Conservation (phyloP, 2,113 vertebrate species). For the Aphelocoma coerulescens region DNA sequence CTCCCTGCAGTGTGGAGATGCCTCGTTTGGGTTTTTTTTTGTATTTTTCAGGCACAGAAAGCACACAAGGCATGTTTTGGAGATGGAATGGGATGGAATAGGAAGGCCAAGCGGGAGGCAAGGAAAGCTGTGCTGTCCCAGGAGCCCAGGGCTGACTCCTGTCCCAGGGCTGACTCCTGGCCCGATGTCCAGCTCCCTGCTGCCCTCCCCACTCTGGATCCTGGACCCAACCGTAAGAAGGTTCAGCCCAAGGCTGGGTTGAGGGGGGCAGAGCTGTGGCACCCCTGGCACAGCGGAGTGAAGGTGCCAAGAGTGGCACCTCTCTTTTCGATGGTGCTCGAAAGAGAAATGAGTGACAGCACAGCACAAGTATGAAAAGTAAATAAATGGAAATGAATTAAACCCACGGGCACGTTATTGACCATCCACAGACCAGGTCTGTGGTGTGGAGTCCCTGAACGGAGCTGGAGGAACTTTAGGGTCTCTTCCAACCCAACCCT, state of each 20-base stretch:
- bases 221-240: fast-evolving
- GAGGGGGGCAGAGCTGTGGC: background rate
- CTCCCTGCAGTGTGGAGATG: background rate
- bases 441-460: background rate
- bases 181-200: background rate
- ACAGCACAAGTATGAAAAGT: background rate
- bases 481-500: background rate
- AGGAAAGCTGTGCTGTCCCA: background rate
- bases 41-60: background rate
- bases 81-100: background rate
- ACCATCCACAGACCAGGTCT: background rate
- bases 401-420: background rate
- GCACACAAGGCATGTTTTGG: background rate
- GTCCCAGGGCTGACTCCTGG: background rate
- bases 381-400: background rate
- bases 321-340: fast-evolving
- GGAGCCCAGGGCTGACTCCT: background rate
- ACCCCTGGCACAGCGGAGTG: background rate
- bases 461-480: background rate
- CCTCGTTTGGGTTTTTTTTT: background rate
- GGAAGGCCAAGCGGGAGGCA: background rate
- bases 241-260: background rate
- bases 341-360: background rate
- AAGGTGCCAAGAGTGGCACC: background rate
- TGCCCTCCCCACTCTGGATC: background rate